These are phyloP conservation scores for Chiloscyllium plagiosum DNA, from an alignment of 2,113 vertebrate genomes.

Conservation along the genomic window DNA sequence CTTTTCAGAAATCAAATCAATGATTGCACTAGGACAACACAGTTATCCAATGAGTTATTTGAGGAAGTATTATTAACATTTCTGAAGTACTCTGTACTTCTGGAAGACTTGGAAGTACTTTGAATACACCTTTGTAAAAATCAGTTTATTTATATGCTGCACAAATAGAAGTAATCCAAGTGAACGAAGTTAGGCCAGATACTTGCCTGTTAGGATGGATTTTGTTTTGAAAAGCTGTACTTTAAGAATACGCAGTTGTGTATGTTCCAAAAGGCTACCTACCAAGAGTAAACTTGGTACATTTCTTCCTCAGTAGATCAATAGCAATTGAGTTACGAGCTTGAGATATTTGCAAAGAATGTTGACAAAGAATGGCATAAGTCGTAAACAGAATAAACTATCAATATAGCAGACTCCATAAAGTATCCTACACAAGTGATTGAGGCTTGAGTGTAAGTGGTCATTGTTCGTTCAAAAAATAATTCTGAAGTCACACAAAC, in stretches of 20 bases:
- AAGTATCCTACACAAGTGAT: background rate
- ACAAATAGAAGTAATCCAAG: background rate
- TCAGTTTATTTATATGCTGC: background rate
- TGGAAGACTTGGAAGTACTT: background rate
- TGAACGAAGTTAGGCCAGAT: background rate
- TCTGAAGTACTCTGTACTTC: background rate
- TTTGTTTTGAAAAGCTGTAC: background rate
- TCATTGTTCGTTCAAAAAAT: background rate
- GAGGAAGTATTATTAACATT: background rate
- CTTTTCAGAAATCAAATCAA: background rate
- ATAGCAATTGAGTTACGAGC: background rate
- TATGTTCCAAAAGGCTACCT: background rate
- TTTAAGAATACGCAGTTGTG: background rate
- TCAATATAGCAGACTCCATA: background rate
- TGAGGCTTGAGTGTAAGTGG: background rate
- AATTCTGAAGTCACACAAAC: background rate
- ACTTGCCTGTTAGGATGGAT: background rate
- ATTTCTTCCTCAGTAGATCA: background rate
- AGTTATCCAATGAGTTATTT: background rate
- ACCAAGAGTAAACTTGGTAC: background rate
- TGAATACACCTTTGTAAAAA: background rate
- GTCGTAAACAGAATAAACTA: background rate
- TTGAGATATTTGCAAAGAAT: background rate
- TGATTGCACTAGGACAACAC: background rate
- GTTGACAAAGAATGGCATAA: background rate